phyloP scores from a whole-genome alignment of 2,888 invertebrate genomes.

The Scaptomyza reducta region DNA sequence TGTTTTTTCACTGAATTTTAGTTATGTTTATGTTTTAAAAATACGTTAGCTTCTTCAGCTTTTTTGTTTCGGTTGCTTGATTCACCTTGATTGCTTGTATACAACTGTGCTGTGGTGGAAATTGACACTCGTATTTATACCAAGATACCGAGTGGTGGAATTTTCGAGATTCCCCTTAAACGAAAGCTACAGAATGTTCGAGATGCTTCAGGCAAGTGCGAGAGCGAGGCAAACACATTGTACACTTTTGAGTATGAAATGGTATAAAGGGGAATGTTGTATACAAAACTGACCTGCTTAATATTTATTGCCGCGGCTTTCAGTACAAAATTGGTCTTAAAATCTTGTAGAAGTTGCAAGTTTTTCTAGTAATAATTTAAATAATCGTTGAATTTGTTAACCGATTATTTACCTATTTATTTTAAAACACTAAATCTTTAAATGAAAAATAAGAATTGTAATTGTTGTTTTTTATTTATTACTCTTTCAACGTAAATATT shows the following conservation, averaged over 20 bases:
- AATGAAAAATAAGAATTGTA: no score
- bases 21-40: background rate
- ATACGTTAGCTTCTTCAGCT: conserved; percentile 8
- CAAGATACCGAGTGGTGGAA: conserved; percentile 32
- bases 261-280: background rate
- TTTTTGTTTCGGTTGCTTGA: background rate
- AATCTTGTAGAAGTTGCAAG: no score
- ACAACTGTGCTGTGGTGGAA: conserved; percentile 37
- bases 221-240: conserved; percentile 1
- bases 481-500: no score
- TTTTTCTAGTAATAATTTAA: no score
- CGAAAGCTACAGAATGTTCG: conserved; percentile 35
- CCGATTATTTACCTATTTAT: no score
- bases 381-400: no score
- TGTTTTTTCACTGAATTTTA: background rate
- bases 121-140: conserved; percentile 54
- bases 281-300: background rate
- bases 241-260: background rate
- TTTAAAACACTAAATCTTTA: no score
- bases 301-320: background rate
- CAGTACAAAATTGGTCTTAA: no score
- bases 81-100: conserved; percentile 27
- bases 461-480: no score
- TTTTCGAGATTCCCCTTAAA: conserved; percentile 18
- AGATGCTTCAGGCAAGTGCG: conserved; percentile 5